Evolutionary conservation across 2,797 vertebrate genomes (phyloP).

Genomic region (Epinephelus malabaricus): DNA sequence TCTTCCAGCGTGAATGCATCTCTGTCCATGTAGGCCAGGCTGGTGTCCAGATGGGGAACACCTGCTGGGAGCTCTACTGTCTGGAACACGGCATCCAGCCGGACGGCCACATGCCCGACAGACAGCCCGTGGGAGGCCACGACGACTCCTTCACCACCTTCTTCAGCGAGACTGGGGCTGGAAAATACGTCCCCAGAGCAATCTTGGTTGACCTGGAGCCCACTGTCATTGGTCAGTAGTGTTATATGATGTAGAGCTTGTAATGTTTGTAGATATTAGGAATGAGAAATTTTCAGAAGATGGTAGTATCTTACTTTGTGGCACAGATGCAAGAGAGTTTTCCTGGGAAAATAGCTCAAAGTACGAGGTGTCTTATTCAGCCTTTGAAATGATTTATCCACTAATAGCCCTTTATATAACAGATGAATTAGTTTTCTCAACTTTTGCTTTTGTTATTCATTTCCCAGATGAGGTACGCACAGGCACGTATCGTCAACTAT

Average conservation of each 20-base stretch:
- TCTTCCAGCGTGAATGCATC: slow-evolving; percentile 83
- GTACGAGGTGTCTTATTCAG: background rate
- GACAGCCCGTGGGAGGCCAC: slow-evolving; percentile 55
- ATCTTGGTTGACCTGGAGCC: slow-evolving; percentile 86
- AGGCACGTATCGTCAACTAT: slow-evolving; percentile 84
- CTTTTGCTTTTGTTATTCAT: background rate
- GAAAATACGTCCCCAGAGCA: slow-evolving; percentile 83
- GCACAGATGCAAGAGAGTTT: background rate
- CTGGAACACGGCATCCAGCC: slow-evolving; percentile 85
- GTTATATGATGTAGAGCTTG: background rate
- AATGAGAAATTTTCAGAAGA: background rate
- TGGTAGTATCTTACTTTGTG: background rate
- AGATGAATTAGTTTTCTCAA: background rate
- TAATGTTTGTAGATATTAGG: background rate
- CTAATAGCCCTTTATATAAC: background rate
- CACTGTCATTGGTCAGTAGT: slow-evolving; percentile 82
- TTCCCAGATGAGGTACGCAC: slow-evolving; percentile 84
- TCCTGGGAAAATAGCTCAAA: background rate
- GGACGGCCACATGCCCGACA: slow-evolving; percentile 79
- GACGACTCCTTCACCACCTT: slow-evolving; percentile 88
- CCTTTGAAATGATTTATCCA: background rate
- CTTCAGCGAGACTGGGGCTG: slow-evolving; percentile 84
- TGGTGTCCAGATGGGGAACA: slow-evolving; percentile 88
- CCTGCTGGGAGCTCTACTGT: slow-evolving; percentile 88
- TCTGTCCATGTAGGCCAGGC: slow-evolving; percentile 86